These are phyloP conservation scores for Agrypnia vestita DNA, from an alignment of 1,140 invertebrate species.

Conservation along the genomic window DNA sequence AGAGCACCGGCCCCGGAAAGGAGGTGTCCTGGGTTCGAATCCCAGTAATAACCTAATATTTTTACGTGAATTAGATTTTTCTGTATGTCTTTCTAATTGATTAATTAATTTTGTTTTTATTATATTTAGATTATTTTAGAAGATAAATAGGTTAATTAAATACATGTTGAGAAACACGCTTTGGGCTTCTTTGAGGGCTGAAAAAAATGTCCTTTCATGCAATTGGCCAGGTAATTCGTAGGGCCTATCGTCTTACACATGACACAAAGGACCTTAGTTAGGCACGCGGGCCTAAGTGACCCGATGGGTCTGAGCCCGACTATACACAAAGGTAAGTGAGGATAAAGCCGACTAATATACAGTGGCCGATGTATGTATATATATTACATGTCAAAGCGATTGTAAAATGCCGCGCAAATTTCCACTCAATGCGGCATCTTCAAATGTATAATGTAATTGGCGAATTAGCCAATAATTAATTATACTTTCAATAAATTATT, in stretches of 20 bases:
- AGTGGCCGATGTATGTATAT: conserved; percentile 14
- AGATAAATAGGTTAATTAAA: no score
- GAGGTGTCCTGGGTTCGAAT: no score
- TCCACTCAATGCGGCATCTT: no score
- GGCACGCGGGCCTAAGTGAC: conserved; percentile 6
- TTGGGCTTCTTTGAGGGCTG: background rate
- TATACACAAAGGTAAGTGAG: background rate
- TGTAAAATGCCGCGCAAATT: conserved; percentile 1
- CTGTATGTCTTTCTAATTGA: no score
- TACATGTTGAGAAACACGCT: background rate
- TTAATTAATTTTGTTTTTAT: no score
- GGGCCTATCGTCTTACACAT: conserved; percentile 11
- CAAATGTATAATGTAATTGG: no score
- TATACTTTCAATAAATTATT: no score
- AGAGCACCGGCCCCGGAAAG: no score
- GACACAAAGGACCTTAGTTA: background rate
- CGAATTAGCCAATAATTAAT: no score
- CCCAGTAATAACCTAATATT: no score
- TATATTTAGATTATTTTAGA: no score
- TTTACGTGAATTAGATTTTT: no score
- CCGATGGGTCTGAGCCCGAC: background rate
- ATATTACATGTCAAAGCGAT: background rate
- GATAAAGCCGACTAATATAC: background rate
- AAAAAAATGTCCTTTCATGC: conserved; percentile 28
- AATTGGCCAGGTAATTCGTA: conserved; percentile 36